Base-by-base conservation (phyloP, 2,797 vertebrate species). In the Sylvilagus floridanus region DNA sequence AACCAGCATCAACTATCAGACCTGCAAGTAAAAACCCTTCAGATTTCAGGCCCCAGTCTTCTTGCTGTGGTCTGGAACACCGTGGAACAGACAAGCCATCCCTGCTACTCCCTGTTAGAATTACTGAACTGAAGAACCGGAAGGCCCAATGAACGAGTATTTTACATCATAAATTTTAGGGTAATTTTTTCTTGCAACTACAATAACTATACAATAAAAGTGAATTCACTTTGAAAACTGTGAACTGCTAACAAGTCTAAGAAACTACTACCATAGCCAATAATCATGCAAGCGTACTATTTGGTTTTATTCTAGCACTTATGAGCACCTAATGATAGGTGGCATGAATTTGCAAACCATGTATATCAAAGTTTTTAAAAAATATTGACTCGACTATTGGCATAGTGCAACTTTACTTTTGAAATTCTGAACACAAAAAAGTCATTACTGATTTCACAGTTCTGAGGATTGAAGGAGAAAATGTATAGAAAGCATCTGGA, bases 171-270 rank as follows among this genome's bases (percentile, higher is more conserved):
- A 57, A 35, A 83, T 89, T 89, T 91, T 73, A 75, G 21, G 1
- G 30, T 75, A 77, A 91, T 84, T 47, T 88, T 16, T 76, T 35
- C 72, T 92, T 65, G 57, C 21, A 90, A 62, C 21, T 42, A 94
- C 14, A 14, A 30, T 79, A 90, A 89, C 10, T 69, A 72, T 22
- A 10, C 21, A 71, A 42, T 68, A 81, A 93, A 81, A 94, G 8
- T 78, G 50, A 91, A 89, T 79, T 88, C 76, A 83, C 14, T 88
- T n/a, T 88, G 65, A 92, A 93, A 86, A 86, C 21, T 57, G 22
- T 50, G 28, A 96, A 66, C 32, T 86, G 21, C 52, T 84, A 95
- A 85, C 13, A 88, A 88, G 66, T 28, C 0, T 35, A 71, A 84
- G 69, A 69, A 95, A 78, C 1, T 60, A 30, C 77, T 84, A 95